Evolutionary conservation across 2,797 vertebrate genomes (phyloP), one percentile per base, ranked within the genome.

Genomic region (Pantherophis vulpinus): DNA sequence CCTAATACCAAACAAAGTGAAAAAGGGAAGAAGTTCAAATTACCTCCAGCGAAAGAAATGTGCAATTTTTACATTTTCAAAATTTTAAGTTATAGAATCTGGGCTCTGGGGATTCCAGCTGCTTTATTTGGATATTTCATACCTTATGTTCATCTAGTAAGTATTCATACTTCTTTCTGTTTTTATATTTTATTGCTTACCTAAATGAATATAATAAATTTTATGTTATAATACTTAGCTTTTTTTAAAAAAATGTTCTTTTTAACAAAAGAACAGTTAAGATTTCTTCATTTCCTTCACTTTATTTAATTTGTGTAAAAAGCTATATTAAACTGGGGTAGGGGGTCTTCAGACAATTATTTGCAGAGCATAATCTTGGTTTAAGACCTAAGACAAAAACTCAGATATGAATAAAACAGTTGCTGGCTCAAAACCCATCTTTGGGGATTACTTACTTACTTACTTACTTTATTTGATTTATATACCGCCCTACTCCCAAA

Each of bases 91-190:
- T 99, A 99, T 93, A 97, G 98, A 23, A 99, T 99, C 93, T 99
- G 99, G 99, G 99, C 98, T 14, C 97, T 99, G 3, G 99, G 99
- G 11, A 98, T 99, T 92, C 99, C 99, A 0, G 97, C 98, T 4
- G 99, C 99, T 0, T 98, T 99, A 54, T 99, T 99, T 58, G 99
- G 99, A 91, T 99, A 99, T 96, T 99, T 98, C 93, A 99, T 99
- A 97, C 99, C 99, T 96, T 99, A 99, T 0, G 98, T 99, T 96
- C 99, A 99, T 96, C 97, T 99, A 98, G 99, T 99, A 96, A 99
- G 99, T 98, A 42, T 56, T 20, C 0, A 0, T 47, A 88, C 93
- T 93, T 93, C 93, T 27, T 51, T 92, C 1, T 1, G 20, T 59
- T 3, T 61, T 55, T 8, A 59, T 90, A 23, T 47, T 88, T 56